Base-by-base conservation (phyloP, 2,888 invertebrate species). In the Allacma fusca region DNA sequence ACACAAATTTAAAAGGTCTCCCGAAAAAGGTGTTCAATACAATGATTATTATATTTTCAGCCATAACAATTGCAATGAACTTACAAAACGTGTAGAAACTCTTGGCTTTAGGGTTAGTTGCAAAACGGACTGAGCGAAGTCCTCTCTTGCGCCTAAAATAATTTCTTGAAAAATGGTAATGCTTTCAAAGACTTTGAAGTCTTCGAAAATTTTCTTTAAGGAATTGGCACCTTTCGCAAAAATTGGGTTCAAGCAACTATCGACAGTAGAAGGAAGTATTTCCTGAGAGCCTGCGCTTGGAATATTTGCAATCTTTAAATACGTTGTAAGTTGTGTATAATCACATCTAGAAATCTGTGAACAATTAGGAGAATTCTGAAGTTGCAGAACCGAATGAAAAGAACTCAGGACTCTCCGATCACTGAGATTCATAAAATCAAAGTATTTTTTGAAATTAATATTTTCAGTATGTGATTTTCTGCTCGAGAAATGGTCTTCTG, bases 151-250 rank as follows among this genome's bases (percentile, higher is more conserved):
- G 9, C 77, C 79, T 23, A 82, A 65, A 73, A 82, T 80, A 69
- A 82, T 80, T 78, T 82, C 82, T 69, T 79, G 76, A 57, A 82
- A 81, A 5, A 77, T 50, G 13, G 64, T 75, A 69, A 82, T 57
- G n/a, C 80, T 80, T 57, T 81, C 78, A n/a, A 75, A 24, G 0
- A 82, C 80, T 40, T 77, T 68, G 34, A 79, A 74, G 4, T 80
- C 80, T 40, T 75, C 40, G 43, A 82, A 80, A 13, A 82, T 79
- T 57, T 75, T 76, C 34, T 74, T 29, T 24, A 82, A 75, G 21
- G 79, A 77, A 16, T 64, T 62, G 44, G 79, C 78, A 0, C 81
- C 78, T 34, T 67, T 71, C 4, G n/a, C 21, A 23, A 73, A 71
- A 21, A 75, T 50, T 16, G 81, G 81, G 7, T 65, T 34, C n/a